Conservation (phyloP, 1,140 invertebrate genomes). For the Penaeus vannamei region DNA sequence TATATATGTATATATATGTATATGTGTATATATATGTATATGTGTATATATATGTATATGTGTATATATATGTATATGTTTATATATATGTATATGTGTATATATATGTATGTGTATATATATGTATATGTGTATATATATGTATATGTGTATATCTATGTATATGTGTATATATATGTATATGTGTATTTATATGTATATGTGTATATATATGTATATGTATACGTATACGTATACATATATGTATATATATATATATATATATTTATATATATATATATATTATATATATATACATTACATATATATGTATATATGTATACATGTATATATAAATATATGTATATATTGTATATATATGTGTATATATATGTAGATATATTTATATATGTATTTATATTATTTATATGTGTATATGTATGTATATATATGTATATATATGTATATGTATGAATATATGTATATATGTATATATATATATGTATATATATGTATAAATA, state of each 20-base stretch:
- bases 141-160: constrained; percentile 37
- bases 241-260: background rate
- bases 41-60: background rate
- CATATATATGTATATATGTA: background rate
- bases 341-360: background rate
- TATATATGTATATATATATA: too few relatives aligned
- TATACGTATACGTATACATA: too few relatives aligned
- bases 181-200: too few relatives aligned
- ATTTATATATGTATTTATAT: constrained; percentile 25
- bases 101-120: constrained; percentile 23
- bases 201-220: too few relatives aligned
- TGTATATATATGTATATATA: constrained; percentile 10
- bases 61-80: background rate
- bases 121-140: constrained; percentile 23
- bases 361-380: background rate
- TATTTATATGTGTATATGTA: constrained; percentile 2
- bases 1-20: constrained; percentile 17
- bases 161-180: constrained; percentile 32
- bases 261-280: constrained; percentile 17
- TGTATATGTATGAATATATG: constrained; percentile 1
- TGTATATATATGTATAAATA: constrained; percentile 2
- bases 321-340: constrained; percentile 16
- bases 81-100: background rate
- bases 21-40: constrained; percentile 15
- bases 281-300: constrained; percentile 30